Base-by-base conservation (phyloP, 2,113 vertebrate genomes). In the Zootoca vivipara region DNA sequence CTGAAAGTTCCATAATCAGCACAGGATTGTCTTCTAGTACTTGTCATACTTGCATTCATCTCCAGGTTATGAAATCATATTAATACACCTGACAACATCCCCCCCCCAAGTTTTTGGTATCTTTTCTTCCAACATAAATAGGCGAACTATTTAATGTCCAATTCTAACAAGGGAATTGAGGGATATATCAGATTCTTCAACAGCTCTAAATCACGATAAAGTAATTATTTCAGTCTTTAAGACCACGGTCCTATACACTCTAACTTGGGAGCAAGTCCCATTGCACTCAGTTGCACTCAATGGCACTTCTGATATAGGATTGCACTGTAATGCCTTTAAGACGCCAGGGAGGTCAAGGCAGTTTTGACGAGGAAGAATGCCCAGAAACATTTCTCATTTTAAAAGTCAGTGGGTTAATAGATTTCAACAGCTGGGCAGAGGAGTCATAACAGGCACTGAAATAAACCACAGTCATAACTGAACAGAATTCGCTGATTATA, bases 381-480 rank as follows among this genome's bases (percentile, higher is more conserved):
- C 72, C 62, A 87, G 75, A 90, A 92, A 82, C 83, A 13, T 58
- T 52, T 70, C 7, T 12, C 13, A 74, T 85, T 26, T 1, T 73
- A 82, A 46, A 82, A 46, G 72, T 88, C 62, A 90, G 18, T 9
- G 89, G 78, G 33, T 80, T 1, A 24, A 62, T 67, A 74, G 42
- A 73, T 56, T 81, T 64, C 22, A 46, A 80, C 56, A 86, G 62
- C 0, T 81, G 91, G 18, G 56, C 0, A 0, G 13, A 83, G 42
- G 74, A 86, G 87, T 40, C 80, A 80, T 89, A 83, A 72, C 85
- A 93, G 90, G 93, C 94, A 93, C 92, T 79, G 88, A 92, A 92
- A 92, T 18, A 38, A 89, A 85, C n/a, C 30, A 73, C 3, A 72
- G 42, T 56, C 56, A 65, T 0, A 0, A 82, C 15, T 24, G 46